Evolutionary conservation across 2,113 vertebrate genomes (phyloP), one percentile per base, ranked within the genome.

Genomic region (Chaenogobius annularis): DNA sequence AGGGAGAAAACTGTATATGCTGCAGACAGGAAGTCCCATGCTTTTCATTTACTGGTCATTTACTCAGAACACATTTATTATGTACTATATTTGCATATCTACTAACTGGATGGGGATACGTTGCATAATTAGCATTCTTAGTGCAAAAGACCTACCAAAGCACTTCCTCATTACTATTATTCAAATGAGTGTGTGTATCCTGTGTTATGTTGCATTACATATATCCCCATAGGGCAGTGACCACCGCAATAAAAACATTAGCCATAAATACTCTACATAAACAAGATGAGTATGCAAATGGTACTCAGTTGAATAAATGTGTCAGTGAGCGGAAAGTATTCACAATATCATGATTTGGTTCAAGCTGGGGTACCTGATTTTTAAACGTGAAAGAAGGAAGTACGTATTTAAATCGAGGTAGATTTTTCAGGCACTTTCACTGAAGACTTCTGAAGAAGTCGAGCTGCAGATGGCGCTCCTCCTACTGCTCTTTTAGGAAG

Each of bases 161-260:
- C 48, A 70, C 73, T 67, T 76, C 47, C 62, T 83, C 70, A 83
- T 84, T 83, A 83, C 69, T 74, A 75, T 74, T 67, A 84, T 79
- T 84, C 87, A 87, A 68, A 74, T 48, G 59, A 70, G 68, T 65
- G 55, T 79, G 20, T 75, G 69, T 47, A 73, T 75, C 26, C 26
- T 70, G 71, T 20, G 61, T 85, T 82, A 72, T 68, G 74, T 72
- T 35, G 62, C 46, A 55, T 14, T 67, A 61, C 59, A 70, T 63
- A n/a, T 46, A 74, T 73, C 58, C 56, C 44, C 58, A 69, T 13
- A 64, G 73, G 69, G 77, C 50, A 52, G 47, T 64, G 77, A 77
- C 77, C 73, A 72, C 70, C 76, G 73, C 22, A 26, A 26, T 26
- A 26, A 58, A 26, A 58, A 58, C 22, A 14, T 5, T 11, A 23